These are phyloP conservation scores for Tigriopus japonicus DNA, from an alignment of 1,140 invertebrate species.

Conservation along the genomic window DNA sequence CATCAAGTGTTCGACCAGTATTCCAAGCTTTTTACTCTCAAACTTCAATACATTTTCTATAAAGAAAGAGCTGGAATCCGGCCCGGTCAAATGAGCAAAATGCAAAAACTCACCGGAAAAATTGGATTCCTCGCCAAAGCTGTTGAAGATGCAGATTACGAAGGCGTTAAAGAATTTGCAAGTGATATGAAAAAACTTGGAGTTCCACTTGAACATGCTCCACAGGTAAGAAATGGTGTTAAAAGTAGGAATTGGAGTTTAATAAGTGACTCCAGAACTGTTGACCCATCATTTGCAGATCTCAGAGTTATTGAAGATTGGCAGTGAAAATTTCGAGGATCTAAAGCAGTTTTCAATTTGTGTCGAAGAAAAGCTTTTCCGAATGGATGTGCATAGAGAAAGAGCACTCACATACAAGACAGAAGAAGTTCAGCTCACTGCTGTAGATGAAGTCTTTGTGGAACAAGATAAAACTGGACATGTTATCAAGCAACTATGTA, in stretches of 20 bases:
- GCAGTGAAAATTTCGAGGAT: constrained; percentile 67
- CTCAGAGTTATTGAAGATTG: constrained; percentile 89
- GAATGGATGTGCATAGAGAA: constrained; percentile 58
- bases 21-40: constrained; percentile 96
- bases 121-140: constrained; percentile 82
- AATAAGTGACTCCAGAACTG: too few relatives aligned
- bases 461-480: constrained; percentile 71
- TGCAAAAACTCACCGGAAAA: constrained; percentile 61
- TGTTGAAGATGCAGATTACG: constrained; percentile 78
- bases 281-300: constrained; percentile 35
- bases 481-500: constrained; percentile 75
- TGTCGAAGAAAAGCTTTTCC: constrained; percentile 77
- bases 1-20: constrained; percentile 89
- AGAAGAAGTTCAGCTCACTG: constrained; percentile 90
- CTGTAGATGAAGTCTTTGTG: constrained; percentile 88
- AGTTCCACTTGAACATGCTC: constrained; percentile 88
- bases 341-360: constrained; percentile 72
- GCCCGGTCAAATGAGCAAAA: constrained; percentile 81
- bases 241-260: too few relatives aligned
- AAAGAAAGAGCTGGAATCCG: constrained; percentile 91
- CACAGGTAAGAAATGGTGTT: constrained; percentile 39
- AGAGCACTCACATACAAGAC: constrained; percentile 84
- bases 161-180: constrained; percentile 75
- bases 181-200: constrained; percentile 80
- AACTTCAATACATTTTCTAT: constrained; percentile 95